Percentiles rank a stretch among this genome's conserved stretches.
Evolutionary conservation across 1,140 invertebrate species (phyloP).

Genomic region (Zaprionus camerounensis): DNA sequence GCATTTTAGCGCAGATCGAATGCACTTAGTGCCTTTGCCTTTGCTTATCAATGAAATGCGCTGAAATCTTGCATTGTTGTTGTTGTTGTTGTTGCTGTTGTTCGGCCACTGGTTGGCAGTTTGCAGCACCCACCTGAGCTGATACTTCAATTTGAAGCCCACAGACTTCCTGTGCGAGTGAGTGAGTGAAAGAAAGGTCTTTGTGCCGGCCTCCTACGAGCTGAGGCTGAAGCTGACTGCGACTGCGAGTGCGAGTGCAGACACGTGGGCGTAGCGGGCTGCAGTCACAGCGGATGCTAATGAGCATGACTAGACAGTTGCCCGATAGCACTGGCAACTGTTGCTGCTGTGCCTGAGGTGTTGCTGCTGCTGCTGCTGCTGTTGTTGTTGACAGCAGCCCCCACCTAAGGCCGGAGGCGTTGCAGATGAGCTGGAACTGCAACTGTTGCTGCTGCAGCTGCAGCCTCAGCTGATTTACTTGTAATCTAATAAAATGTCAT

Average conservation of each 20-base stretch:
- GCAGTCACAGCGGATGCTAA: conserved; percentile 73
- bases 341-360: conserved; percentile 41
- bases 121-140: conserved; percentile 61
- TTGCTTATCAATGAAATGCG: conserved; percentile 36
- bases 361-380: conserved; percentile 60
- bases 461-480: conserved; percentile 16
- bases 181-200: conserved; percentile 65
- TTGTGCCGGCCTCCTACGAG: conserved; percentile 50
- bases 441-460: conserved; percentile 6
- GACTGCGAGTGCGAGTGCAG: conserved; percentile 44
- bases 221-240: conserved; percentile 13
- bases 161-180: conserved; percentile 58
- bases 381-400: conserved; percentile 34
- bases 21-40: background rate
- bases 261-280: conserved; percentile 41
- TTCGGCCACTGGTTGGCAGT: conserved; percentile 30
- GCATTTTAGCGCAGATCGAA: background rate
- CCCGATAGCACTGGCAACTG: conserved; percentile 40
- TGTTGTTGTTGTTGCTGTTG: background rate
- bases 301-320: conserved; percentile 79
- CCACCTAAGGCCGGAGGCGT: conserved; percentile 50
- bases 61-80: background rate
- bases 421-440: conserved; percentile 40
- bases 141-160: conserved; percentile 57
- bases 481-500: conserved; percentile 12